Evolutionary conservation across 1,140 invertebrate species (phyloP).

Genomic region (Heterodera schachtii): DNA sequence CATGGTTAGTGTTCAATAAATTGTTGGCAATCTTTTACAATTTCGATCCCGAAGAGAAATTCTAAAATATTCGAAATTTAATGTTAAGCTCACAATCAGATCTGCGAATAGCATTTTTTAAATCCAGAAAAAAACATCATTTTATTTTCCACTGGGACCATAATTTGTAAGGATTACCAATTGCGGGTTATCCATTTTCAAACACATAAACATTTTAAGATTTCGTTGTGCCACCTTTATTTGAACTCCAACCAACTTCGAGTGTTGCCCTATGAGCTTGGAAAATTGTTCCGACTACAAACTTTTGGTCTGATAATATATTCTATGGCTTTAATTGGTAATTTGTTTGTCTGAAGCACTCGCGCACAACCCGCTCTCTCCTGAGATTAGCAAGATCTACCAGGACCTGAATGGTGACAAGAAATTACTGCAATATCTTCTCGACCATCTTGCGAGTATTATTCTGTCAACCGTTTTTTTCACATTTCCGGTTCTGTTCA

Average conservation of each 20-base stretch:
- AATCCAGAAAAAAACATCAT: too few species aligned
- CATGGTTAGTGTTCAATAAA: slow-evolving; percentile 23
- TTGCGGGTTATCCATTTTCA: too few species aligned
- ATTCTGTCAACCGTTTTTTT: slow-evolving; percentile 27
- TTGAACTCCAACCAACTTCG: slow-evolving; percentile 90
- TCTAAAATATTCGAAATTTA: too few species aligned
- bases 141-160: too few species aligned
- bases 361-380: slow-evolving; percentile 88
- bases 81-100: too few species aligned
- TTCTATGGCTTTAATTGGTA: slow-evolving; percentile 15
- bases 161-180: too few species aligned
- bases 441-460: slow-evolving; percentile 70
- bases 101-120: too few species aligned
- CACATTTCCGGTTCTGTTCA: slow-evolving; percentile 70
- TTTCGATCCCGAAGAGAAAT: too few species aligned
- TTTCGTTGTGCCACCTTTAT: slow-evolving; percentile 82
- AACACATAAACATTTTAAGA: slow-evolving; percentile 15
- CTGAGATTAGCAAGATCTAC: slow-evolving; percentile 87
- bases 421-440: slow-evolving; percentile 87
- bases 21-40: too few species aligned
- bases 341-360: slow-evolving; percentile 72
- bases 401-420: slow-evolving; percentile 87
- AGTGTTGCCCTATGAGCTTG: slow-evolving; percentile 90
- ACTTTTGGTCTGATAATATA: slow-evolving; percentile 67
- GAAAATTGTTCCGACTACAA: slow-evolving; percentile 93